Evolutionary conservation across 37 sponge, comb jelly and placozoan genomes (phyloP).

Genomic region (Ianthella basta): DNA sequence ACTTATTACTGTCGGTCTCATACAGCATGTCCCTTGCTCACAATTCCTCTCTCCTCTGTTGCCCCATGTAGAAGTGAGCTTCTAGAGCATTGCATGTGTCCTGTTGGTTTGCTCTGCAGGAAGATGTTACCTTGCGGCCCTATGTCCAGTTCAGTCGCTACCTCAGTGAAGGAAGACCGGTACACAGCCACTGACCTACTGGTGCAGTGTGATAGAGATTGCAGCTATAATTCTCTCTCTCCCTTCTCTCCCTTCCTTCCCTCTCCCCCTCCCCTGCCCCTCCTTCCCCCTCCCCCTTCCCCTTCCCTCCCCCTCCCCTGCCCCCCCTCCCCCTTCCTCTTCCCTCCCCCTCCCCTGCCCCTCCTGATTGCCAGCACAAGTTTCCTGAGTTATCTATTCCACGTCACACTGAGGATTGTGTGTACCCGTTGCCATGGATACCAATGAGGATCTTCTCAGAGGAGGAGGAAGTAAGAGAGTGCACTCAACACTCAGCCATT

Average conservation of each 20-base stretch:
- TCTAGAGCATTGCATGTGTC: neutral
- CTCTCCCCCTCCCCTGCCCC: no score
- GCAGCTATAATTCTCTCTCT: no score
- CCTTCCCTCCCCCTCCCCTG: neutral
- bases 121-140: conserved; percentile 4
- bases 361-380: conserved; percentile 63
- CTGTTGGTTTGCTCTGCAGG: neutral
- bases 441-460: conserved; percentile 77
- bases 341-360: neutral
- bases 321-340: neutral
- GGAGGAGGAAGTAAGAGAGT: conserved; percentile 60
- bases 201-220: neutral
- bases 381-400: conserved; percentile 75
- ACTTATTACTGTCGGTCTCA: no score
- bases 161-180: conserved; percentile 22
- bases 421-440: conserved; percentile 83
- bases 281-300: no score
- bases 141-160: conserved; percentile 16
- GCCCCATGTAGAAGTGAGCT: no score
- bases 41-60: no score
- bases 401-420: conserved; percentile 66
- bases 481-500: no score
- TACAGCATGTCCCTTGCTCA: no score
- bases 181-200: neutral
- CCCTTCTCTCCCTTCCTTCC: no score